phyloP scores from a whole-genome alignment of 2,888 invertebrate species.

The Lasioglossum pauxillum region DNA sequence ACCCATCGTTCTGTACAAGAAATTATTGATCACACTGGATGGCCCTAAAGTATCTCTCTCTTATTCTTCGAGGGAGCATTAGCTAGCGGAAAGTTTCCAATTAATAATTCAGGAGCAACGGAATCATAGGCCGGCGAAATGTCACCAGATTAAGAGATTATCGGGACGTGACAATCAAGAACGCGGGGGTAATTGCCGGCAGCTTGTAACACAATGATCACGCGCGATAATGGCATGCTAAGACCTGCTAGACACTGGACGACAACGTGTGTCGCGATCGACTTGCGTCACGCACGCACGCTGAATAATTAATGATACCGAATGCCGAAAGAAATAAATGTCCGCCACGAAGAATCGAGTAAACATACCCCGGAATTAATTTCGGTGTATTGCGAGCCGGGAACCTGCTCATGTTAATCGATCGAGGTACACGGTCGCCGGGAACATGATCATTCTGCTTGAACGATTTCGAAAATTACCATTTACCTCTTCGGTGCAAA shows the following conservation, averaged over 20 bases:
- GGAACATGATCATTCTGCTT: conserved; percentile 30
- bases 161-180: conserved; percentile 44
- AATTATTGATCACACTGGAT: conserved; percentile 21
- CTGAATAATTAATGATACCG: conserved; percentile 62
- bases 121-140: conserved; percentile 45
- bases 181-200: conserved; percentile 59
- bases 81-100: neutral
- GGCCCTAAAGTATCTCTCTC: neutral
- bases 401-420: conserved; percentile 33
- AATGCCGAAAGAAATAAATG: conserved; percentile 43
- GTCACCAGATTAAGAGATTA: conserved; percentile 64
- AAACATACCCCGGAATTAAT: conserved; percentile 39
- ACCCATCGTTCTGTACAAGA: conserved; percentile 8
- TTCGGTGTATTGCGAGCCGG: conserved; percentile 34
- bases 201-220: conserved; percentile 63
- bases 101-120: conserved; percentile 17
- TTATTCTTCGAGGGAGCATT: neutral
- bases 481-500: neutral
- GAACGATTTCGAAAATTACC: neutral
- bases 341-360: conserved; percentile 21
- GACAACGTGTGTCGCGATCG: conserved; percentile 57
- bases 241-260: conserved; percentile 63
- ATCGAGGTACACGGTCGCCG: conserved; percentile 22
- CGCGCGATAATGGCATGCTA: conserved; percentile 57
- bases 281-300: conserved; percentile 59